These are phyloP conservation scores for Pogonognathellus flavescens DNA, from an alignment of 1,140 invertebrate genomes.

Conservation along the genomic window DNA sequence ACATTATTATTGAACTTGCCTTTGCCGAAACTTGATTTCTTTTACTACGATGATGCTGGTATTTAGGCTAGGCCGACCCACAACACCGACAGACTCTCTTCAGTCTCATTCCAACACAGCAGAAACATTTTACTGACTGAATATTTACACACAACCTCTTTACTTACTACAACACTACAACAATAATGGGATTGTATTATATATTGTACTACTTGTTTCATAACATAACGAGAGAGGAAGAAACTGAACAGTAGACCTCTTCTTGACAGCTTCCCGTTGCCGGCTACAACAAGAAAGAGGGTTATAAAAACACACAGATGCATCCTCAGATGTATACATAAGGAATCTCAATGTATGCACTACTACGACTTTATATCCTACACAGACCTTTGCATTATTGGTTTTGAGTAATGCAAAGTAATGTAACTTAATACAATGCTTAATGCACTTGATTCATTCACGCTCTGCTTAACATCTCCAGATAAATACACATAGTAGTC, in stretches of 20 bases:
- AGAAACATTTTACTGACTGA: background rate
- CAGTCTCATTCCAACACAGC: background rate
- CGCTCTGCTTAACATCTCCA: background rate
- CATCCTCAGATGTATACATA: conserved; percentile 8
- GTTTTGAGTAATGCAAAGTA: background rate
- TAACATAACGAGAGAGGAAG: background rate
- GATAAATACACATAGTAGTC: conserved; percentile 1
- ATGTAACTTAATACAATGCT: background rate
- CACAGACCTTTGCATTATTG: conserved; percentile 12
- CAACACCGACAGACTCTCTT: background rate
- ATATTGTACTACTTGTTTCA: conserved; percentile 1
- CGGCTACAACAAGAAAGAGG: background rate
- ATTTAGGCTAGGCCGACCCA: background rate
- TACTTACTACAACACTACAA: background rate
- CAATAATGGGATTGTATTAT: background rate
- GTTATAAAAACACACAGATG: conserved; percentile 28
- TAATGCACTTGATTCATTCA: background rate
- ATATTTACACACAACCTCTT: background rate
- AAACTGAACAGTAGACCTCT: conserved; percentile 7
- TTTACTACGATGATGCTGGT: conserved; percentile 10
- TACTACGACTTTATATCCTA: background rate
- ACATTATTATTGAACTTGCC: conserved; percentile 22
- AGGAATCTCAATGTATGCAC: background rate
- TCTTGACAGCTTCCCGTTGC: conserved; percentile 41
- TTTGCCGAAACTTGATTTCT: conserved; percentile 42